Evolutionary conservation across 2,113 vertebrate species (phyloP).

Genomic region (Brachypodius melanocephalos): DNA sequence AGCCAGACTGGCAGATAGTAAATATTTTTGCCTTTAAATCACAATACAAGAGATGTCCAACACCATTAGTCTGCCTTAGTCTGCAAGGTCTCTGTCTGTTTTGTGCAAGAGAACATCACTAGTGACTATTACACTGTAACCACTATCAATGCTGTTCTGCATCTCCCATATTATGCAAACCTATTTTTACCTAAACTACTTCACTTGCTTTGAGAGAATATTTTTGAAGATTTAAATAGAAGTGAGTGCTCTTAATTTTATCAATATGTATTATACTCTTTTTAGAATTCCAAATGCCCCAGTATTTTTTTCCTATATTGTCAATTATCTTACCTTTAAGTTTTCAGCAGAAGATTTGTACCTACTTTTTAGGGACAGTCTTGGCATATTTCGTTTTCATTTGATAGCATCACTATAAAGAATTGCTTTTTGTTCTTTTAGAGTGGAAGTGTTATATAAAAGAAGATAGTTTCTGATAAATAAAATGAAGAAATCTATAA

Average conservation of each 20-base stretch:
- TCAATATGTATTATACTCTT: neutral
- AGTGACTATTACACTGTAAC: neutral
- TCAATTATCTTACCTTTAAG: neutral
- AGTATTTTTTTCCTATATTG: neutral
- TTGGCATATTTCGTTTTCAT: neutral
- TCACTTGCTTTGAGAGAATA: neutral
- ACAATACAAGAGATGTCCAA: neutral
- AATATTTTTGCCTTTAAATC: neutral
- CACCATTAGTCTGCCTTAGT: neutral
- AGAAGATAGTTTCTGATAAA: neutral
- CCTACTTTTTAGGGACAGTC: neutral
- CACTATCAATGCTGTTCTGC: neutral
- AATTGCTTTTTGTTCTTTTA: neutral
- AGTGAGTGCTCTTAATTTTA: neutral
- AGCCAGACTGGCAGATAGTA: neutral
- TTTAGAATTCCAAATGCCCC: neutral
- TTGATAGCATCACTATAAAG: neutral
- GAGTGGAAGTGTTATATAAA: neutral
- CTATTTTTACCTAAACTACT: neutral
- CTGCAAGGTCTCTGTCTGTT: neutral
- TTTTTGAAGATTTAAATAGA: neutral
- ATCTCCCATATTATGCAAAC: neutral
- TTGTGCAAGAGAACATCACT: neutral
- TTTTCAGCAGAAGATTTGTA: neutral
- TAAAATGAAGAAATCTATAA: neutral